Percentiles rank a stretch among this genome's conserved stretches.
These are phyloP conservation scores for Troides aeacus DNA, from an alignment of 2,888 invertebrate genomes.

Conservation along the genomic window DNA sequence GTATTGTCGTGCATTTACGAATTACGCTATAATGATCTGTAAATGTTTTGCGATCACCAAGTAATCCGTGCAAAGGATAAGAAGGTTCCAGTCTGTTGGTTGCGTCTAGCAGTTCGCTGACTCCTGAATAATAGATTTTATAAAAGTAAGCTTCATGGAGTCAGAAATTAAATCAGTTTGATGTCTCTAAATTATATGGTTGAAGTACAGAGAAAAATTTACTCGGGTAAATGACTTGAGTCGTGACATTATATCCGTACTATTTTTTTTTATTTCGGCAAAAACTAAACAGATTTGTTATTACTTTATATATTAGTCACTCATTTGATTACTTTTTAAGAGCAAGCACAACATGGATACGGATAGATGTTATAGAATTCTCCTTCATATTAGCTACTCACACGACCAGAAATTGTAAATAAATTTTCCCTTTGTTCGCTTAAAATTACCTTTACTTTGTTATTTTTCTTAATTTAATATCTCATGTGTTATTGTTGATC, in stretches of 20 bases:
- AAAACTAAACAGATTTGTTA: slow-evolving; percentile 1
- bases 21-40: slow-evolving; percentile 23
- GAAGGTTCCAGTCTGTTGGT: slow-evolving; percentile 45
- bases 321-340: background rate
- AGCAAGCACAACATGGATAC: too few species aligned
- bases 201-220: slow-evolving; percentile 1
- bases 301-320: background rate
- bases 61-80: slow-evolving; percentile 33
- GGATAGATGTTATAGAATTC: too few species aligned
- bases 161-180: slow-evolving; percentile 20
- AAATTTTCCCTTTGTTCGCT: too few species aligned
- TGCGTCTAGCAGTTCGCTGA: slow-evolving; percentile 50
- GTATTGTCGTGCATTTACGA: slow-evolving; percentile 2
- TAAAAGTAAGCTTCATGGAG: slow-evolving; percentile 14
- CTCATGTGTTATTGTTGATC: too few species aligned
- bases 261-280: slow-evolving; percentile 2
- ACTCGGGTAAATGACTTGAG: slow-evolving; percentile 9
- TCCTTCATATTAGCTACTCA: too few species aligned
- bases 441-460: too few species aligned
- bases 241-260: slow-evolving; percentile 2
- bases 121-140: slow-evolving; percentile 31
- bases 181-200: slow-evolving; percentile 27
- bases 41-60: slow-evolving; percentile 34
- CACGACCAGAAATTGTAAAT: too few species aligned
- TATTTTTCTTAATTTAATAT: too few species aligned